Conservation (phyloP, 2,888 invertebrate species). For the Clepsis dumicolana region DNA sequence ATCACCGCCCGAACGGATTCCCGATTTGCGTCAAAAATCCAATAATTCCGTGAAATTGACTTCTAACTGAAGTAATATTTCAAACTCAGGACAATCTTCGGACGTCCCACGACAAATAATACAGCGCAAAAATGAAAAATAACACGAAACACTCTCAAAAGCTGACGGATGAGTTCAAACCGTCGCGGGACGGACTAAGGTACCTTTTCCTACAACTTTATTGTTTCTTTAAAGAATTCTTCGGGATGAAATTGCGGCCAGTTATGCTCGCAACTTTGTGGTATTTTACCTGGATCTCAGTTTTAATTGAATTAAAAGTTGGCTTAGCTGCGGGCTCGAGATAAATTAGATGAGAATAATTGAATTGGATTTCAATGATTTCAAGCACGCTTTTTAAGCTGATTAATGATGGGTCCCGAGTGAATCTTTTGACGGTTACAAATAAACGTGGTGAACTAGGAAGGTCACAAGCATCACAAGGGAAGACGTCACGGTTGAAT, state of each 20-base stretch:
- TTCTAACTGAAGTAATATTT: constrained; percentile 24
- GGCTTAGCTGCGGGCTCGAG: constrained; percentile 16
- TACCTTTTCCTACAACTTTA: not conserved
- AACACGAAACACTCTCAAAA: constrained; percentile 10
- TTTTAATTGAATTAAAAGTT: constrained; percentile 36
- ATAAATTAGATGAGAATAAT: constrained; percentile 31
- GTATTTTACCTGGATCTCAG: constrained; percentile 31
- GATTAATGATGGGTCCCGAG: not conserved
- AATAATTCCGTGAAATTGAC: constrained; percentile 24
- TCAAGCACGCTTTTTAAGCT: constrained; percentile 4
- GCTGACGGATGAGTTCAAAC: not conserved
- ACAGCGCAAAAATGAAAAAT: constrained; percentile 19
- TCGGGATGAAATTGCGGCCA: constrained; percentile 18
- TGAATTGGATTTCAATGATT: constrained; percentile 22
- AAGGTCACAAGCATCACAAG: not conserved
- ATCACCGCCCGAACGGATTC: not conserved
- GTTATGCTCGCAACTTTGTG: constrained; percentile 22
- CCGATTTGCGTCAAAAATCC: not conserved
- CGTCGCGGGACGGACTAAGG: not conserved
- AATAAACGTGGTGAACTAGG: not conserved
- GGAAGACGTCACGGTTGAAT: too few relatives aligned
- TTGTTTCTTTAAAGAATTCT: constrained; percentile 9
- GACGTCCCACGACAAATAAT: constrained; percentile 10
- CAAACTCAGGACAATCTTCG: constrained; percentile 15
- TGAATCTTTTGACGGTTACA: not conserved